Percentiles rank a stretch among this genome's conserved stretches.
phyloP scores from a whole-genome alignment of 2,113 vertebrate genomes.

The Burhinus oedicnemus region DNA sequence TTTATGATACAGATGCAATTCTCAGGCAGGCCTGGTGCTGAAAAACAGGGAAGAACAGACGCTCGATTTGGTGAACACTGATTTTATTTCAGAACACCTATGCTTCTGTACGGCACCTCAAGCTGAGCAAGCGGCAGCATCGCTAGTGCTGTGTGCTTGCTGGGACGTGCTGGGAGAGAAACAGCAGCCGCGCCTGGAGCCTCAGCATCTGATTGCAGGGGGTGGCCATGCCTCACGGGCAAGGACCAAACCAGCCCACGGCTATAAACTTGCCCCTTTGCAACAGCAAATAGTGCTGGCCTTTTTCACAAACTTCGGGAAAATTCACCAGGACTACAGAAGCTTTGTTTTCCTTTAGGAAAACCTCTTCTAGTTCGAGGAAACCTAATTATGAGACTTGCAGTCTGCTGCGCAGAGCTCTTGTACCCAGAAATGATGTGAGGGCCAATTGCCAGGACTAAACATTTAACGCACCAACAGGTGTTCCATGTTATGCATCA shows the following conservation, averaged over 20 bases:
- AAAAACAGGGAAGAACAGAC: neutral
- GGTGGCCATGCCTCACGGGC: neutral
- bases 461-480: slow-evolving; percentile 59
- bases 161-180: neutral
- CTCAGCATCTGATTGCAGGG: neutral
- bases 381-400: neutral
- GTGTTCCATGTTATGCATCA: slow-evolving; percentile 59
- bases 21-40: neutral
- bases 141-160: neutral
- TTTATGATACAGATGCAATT: neutral
- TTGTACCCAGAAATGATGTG: neutral
- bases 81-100: neutral
- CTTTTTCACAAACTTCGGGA: neutral
- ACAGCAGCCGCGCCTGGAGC: neutral
- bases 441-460: slow-evolving; percentile 53
- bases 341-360: neutral
- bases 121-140: neutral
- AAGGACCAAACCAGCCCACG: neutral
- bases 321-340: neutral
- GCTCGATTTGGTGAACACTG: neutral
- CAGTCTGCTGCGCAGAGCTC: neutral
- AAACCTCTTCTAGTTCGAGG: neutral
- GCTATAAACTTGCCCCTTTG: neutral
- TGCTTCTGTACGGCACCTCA: neutral
- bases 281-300: neutral